Evolutionary conservation across 2,888 invertebrate species (phyloP), one percentile per base, ranked within the genome.

Genomic region (Peribatodes rhomboidaria): DNA sequence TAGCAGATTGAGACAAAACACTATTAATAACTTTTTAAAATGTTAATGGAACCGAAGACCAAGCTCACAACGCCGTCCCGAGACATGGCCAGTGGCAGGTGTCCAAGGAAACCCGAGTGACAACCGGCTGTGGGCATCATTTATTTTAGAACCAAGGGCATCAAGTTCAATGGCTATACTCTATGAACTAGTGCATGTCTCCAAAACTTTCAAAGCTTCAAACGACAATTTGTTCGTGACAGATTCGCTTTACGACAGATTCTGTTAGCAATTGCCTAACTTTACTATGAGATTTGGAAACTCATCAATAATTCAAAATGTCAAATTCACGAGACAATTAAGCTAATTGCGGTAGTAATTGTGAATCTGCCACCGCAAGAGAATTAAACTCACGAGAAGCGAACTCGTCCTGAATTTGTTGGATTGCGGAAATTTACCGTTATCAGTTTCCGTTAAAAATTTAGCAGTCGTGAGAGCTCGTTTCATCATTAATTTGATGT

Each of bases 61-160:
- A 20, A 57, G 35, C 37, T 53, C 31, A 59, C 52, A 67, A 10
- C 33, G 56, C 39, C 57, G 47, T 63, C 41, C 35, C 47, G 68
- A 71, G 65, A 69, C 65, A 69, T 62, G 69, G 49, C 60, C 67
- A 66, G 76, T 81, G 81, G 81, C 84, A 85, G 73, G 64, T 80
- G 79, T 84, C 83, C 83, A 84, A 81, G 79, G 77, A 77, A 79
- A 82, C 69, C 68, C 75, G 76, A 79, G 74, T 79, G 76, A 74
- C 75, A 70, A 69, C 75, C 65, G 69, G 68, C 77, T 77, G 72
- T 72, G 74, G 68, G 70, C 52, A 63, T 42, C 52, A 57, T 65
- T 62, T 83, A 83, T 82, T 84, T 84, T 77, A 73, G 77, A 73
- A 65, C 70, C 78, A 82, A 82, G 81, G 80, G 77, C 75, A 75